These are phyloP conservation scores for Dendrolimus pini DNA, from an alignment of 2,888 invertebrate species.

Conservation along the genomic window DNA sequence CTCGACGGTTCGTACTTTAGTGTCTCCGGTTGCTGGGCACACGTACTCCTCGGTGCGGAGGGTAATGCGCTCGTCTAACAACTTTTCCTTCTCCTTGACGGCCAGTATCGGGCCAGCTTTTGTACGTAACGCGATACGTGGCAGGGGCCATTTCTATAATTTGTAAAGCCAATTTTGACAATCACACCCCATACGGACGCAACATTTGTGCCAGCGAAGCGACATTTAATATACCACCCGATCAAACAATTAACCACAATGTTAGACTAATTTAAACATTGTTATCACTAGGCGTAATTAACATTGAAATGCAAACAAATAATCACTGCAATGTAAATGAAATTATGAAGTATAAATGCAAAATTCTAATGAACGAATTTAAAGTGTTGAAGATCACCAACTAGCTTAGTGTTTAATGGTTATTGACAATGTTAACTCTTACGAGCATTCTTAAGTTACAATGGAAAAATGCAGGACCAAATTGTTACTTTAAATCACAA, in stretches of 20 bases:
- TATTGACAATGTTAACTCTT: constrained; percentile 56
- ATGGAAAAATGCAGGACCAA: constrained; percentile 10
- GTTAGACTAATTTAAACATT: constrained; percentile 28
- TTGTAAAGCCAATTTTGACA: constrained; percentile 71
- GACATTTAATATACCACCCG: constrained; percentile 44
- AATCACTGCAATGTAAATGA: not conserved
- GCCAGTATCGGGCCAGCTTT: constrained; percentile 88
- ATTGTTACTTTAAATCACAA: not conserved
- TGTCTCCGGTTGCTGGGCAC: constrained; percentile 90
- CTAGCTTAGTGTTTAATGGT: constrained; percentile 24
- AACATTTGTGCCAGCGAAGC: constrained; percentile 51
- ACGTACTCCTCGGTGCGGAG: constrained; percentile 92
- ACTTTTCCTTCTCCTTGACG: constrained; percentile 92
- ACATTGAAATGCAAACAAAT: not conserved
- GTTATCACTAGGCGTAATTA: not conserved
- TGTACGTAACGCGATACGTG: constrained; percentile 92
- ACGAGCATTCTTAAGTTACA: constrained; percentile 13
- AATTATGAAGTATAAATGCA: not conserved
- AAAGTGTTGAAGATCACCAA: not conserved
- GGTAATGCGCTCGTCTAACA: constrained; percentile 92
- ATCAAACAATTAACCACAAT: constrained; percentile 24
- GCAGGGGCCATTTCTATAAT: constrained; percentile 80
- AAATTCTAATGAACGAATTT: not conserved
- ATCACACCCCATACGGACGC: constrained; percentile 53
- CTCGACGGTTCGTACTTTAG: constrained; percentile 92